phyloP scores from a whole-genome alignment of 2,888 invertebrate species.

The Pollenia angustigena region DNA sequence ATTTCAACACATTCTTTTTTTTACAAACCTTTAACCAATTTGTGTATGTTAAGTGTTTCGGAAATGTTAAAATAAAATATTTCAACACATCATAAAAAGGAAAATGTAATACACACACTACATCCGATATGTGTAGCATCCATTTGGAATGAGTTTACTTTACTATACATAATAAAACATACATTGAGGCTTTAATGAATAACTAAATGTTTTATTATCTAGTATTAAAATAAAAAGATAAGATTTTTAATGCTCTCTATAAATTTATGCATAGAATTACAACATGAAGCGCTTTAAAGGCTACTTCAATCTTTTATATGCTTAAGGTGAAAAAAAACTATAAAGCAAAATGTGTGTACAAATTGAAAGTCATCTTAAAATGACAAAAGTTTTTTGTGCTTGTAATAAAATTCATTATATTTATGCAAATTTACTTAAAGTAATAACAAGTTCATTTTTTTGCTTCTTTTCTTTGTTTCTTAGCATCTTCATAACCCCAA shows the following conservation, averaged over 20 bases:
- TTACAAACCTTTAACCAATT: slow-evolving; percentile 55
- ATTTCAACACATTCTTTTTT: neutral
- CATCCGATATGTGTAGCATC: neutral
- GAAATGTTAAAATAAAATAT: slow-evolving; percentile 63
- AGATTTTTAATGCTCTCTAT: slow-evolving; percentile 8
- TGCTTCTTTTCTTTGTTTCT: slow-evolving; percentile 17
- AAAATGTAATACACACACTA: neutral
- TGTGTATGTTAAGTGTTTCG: slow-evolving; percentile 63
- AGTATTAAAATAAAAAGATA: slow-evolving; percentile 17
- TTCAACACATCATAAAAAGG: slow-evolving; percentile 54
- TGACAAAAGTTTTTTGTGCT: slow-evolving; percentile 54
- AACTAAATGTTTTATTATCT: slow-evolving; percentile 51
- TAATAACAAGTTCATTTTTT: slow-evolving; percentile 55
- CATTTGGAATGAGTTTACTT: slow-evolving; percentile 24
- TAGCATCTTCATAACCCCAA: slow-evolving; percentile 49
- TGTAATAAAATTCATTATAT: slow-evolving; percentile 65
- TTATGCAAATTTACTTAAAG: slow-evolving; percentile 68
- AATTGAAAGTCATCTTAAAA: slow-evolving; percentile 53
- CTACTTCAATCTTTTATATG: neutral
- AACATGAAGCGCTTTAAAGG: slow-evolving; percentile 38
- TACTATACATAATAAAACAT: slow-evolving; percentile 27
- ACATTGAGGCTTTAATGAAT: slow-evolving; percentile 56
- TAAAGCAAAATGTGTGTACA: neutral
- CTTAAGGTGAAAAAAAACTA: neutral
- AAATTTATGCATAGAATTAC: slow-evolving; percentile 46